Percentiles rank a stretch among this genome's conserved stretches.
Evolutionary conservation across 2,113 vertebrate species (phyloP).

Genomic region (Dicentrarchus labrax): DNA sequence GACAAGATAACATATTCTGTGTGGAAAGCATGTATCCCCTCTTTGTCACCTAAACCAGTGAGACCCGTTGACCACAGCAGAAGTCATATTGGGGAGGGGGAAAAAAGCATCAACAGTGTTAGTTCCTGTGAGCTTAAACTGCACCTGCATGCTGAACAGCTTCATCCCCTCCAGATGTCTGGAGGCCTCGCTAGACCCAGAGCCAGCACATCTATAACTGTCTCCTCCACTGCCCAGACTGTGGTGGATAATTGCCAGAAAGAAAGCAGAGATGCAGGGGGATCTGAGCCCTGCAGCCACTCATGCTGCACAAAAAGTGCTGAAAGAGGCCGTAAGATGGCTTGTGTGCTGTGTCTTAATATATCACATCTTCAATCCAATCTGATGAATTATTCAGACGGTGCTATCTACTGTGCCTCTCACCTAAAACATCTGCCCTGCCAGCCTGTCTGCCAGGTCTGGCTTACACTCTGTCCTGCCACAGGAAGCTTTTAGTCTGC

Average conservation of each 20-base stretch:
- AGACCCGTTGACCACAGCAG: constrained; percentile 19
- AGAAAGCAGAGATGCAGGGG: constrained; percentile 57
- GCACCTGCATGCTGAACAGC: constrained; percentile 74
- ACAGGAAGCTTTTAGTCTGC: constrained; percentile 81
- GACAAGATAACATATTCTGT: not conserved
- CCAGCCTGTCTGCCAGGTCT: constrained; percentile 66
- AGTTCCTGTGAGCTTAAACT: constrained; percentile 63
- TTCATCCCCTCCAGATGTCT: constrained; percentile 76
- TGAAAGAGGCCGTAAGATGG: constrained; percentile 69
- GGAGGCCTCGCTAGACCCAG: constrained; percentile 55
- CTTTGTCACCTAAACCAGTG: constrained; percentile 24
- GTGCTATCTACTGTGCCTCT: constrained; percentile 74
- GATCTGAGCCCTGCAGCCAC: constrained; percentile 66
- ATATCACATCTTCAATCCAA: constrained; percentile 79
- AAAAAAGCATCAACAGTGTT: constrained; percentile 36
- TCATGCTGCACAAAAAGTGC: constrained; percentile 64
- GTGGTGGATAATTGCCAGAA: constrained; percentile 69
- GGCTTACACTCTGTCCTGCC: constrained; percentile 53
- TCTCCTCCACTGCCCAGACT: constrained; percentile 66
- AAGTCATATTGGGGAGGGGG: constrained; percentile 1
- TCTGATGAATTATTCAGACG: constrained; percentile 81
- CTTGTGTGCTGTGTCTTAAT: constrained; percentile 75
- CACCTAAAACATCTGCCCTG: constrained; percentile 79
- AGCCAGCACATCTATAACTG: constrained; percentile 73
- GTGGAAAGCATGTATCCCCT: not conserved